Percentiles rank a stretch among this genome's conserved stretches.
Evolutionary conservation across 2,113 vertebrate genomes (phyloP).

Genomic region (Epinephelus fuscoguttatus): DNA sequence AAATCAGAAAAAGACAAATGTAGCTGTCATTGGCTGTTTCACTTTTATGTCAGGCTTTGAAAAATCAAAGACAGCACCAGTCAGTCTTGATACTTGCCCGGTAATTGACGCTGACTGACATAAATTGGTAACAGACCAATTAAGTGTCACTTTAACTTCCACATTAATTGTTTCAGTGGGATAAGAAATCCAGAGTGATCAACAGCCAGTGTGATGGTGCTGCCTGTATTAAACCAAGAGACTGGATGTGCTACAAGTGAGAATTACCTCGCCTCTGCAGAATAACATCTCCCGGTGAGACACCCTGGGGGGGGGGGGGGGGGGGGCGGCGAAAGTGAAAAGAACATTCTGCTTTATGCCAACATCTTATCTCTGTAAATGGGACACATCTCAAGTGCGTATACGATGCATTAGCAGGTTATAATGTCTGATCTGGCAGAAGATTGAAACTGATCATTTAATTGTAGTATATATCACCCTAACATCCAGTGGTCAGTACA

Average conservation of each 20-base stretch:
- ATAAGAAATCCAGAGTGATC: slow-evolving; percentile 28
- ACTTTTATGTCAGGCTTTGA: slow-evolving; percentile 11
- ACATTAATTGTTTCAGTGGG: slow-evolving; percentile 39
- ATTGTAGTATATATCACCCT: not conserved
- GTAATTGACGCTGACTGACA: slow-evolving; percentile 25
- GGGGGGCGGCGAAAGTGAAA: slow-evolving; percentile 35
- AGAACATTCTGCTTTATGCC: slow-evolving; percentile 25
- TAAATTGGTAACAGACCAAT: slow-evolving; percentile 37
- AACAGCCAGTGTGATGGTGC: slow-evolving; percentile 21
- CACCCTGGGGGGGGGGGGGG: slow-evolving; percentile 21
- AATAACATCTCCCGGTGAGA: slow-evolving; percentile 40
- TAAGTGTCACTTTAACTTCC: slow-evolving; percentile 43
- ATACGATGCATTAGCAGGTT: slow-evolving; percentile 6
- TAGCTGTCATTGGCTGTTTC: not conserved
- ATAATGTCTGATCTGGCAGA: slow-evolving; percentile 32
- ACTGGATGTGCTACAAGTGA: slow-evolving; percentile 35
- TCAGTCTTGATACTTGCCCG: slow-evolving; percentile 12
- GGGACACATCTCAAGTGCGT: slow-evolving; percentile 37
- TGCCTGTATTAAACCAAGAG: slow-evolving; percentile 37
- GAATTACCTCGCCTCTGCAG: slow-evolving; percentile 33
- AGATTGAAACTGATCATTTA: slow-evolving; percentile 20
- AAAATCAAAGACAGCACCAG: slow-evolving; percentile 19
- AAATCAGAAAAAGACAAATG: not conserved
- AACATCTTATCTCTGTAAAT: slow-evolving; percentile 25
- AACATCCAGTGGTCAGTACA: slow-evolving; percentile 54